Conservation (phyloP, 2,113 vertebrate genomes). For the Tiliqua scincoides region DNA sequence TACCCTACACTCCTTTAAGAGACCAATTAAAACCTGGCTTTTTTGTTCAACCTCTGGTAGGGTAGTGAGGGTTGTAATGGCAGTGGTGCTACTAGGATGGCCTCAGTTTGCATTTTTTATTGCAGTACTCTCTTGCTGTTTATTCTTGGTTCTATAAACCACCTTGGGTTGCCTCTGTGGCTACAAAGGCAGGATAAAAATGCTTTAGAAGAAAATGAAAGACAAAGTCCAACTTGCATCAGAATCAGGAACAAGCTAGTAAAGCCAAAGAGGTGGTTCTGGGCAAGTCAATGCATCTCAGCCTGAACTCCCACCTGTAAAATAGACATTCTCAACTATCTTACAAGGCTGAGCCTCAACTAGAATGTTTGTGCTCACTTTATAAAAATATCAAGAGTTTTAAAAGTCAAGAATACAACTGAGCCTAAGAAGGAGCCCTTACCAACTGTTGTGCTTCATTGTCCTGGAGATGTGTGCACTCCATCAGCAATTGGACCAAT, state of each 20-base stretch:
- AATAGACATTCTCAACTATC: neutral
- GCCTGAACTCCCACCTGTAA: neutral
- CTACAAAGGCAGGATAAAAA: no score
- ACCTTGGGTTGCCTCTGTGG: no score
- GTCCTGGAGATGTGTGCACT: constrained; percentile 76
- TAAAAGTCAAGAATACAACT: neutral
- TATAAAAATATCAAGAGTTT: neutral
- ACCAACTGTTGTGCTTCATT: constrained; percentile 87
- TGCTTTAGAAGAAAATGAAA: no score
- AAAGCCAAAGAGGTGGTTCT: neutral
- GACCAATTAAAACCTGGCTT: no score
- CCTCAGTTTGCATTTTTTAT: no score
- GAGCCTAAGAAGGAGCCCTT: constrained; percentile 45
- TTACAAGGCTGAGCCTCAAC: neutral
- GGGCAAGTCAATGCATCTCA: neutral
- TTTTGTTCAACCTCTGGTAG: no score
- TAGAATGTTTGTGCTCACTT: neutral
- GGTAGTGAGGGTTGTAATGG: no score
- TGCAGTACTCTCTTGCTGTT: no score
- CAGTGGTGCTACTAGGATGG: no score
- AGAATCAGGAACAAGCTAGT: neutral
- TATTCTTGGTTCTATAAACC: no score
- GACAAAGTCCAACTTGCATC: neutral
- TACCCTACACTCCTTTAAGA: no score
- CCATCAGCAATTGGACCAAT: constrained; percentile 83